phyloP scores from a whole-genome alignment of 1,140 invertebrate species.

The Lysiphlebus fabarum region DNA sequence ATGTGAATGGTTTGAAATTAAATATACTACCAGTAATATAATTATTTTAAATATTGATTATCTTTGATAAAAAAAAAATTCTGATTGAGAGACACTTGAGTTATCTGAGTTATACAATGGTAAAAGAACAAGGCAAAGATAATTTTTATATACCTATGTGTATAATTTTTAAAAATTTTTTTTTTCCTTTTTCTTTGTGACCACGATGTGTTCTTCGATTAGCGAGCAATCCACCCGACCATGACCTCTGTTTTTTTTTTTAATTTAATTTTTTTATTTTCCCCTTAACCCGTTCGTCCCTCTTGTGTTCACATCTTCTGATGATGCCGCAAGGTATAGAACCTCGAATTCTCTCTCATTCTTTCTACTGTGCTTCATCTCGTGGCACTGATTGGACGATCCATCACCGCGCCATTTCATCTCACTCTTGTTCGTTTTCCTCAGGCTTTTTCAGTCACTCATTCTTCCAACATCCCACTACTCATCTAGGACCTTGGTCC shows the following conservation, averaged over 20 bases:
- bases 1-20: too few relatives aligned
- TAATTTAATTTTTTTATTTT: too few relatives aligned
- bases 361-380: constrained; percentile 50
- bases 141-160: not conserved
- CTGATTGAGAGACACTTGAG: constrained; percentile 7
- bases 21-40: too few relatives aligned
- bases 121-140: constrained; percentile 1
- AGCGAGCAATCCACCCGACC: constrained; percentile 54
- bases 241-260: constrained; percentile 47
- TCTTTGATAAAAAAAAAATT: not conserved
- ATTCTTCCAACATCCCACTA: constrained; percentile 22
- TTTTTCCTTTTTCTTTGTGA: constrained; percentile 16
- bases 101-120: constrained; percentile 23
- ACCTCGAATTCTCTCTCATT: constrained; percentile 8
- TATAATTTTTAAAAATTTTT: constrained; percentile 5
- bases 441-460: constrained; percentile 13
- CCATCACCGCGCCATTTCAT: constrained; percentile 49
- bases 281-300: constrained; percentile 28
- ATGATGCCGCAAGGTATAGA: constrained; percentile 5
- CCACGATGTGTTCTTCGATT: constrained; percentile 52
- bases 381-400: constrained; percentile 59
- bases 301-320: constrained; percentile 29
- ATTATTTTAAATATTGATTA: not conserved
- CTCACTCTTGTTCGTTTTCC: constrained; percentile 34
- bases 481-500: constrained; percentile 32